Percentiles rank a stretch among this genome's conserved stretches.
Conservation (phyloP, 2,113 vertebrate genomes). For the Sardina pilchardus region DNA sequence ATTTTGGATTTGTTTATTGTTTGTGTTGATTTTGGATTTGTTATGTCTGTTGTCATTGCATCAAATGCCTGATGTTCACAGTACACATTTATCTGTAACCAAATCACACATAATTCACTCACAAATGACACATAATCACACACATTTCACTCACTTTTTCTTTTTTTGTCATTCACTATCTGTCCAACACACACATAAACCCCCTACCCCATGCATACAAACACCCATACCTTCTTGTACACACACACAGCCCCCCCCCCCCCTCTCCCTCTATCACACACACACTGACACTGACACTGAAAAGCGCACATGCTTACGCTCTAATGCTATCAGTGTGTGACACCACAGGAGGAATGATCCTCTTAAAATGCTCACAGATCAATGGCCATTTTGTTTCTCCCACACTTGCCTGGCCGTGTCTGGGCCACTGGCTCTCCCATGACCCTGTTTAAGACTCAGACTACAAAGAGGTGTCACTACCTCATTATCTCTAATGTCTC, state of each 20-base stretch:
- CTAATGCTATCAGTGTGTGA: constrained; percentile 7
- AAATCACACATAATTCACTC: too few relatives aligned
- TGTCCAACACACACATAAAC: neutral
- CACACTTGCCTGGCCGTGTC: neutral
- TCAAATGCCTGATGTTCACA: neutral
- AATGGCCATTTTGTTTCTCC: constrained; percentile 4
- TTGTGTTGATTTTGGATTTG: constrained; percentile 10
- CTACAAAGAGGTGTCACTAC: constrained; percentile 15
- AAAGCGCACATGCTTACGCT: neutral
- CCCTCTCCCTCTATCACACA: neutral
- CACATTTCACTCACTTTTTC: neutral
- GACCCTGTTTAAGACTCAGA: constrained; percentile 1
- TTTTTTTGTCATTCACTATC: neutral
- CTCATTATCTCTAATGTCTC: neutral
- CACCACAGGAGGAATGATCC: constrained; percentile 3
- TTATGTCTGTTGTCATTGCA: neutral
- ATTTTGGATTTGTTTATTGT: neutral
- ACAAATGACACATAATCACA: neutral
- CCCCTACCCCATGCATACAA: neutral
- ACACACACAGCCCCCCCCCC: neutral
- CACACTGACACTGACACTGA: neutral
- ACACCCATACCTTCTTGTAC: neutral
- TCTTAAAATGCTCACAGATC: neutral
- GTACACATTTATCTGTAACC: neutral
- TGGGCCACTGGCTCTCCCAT: constrained; percentile 5